Evolutionary conservation across 2,797 vertebrate species (phyloP), one percentile per base, ranked within the genome.

Genomic region (Chaetophractus vellerosus): DNA sequence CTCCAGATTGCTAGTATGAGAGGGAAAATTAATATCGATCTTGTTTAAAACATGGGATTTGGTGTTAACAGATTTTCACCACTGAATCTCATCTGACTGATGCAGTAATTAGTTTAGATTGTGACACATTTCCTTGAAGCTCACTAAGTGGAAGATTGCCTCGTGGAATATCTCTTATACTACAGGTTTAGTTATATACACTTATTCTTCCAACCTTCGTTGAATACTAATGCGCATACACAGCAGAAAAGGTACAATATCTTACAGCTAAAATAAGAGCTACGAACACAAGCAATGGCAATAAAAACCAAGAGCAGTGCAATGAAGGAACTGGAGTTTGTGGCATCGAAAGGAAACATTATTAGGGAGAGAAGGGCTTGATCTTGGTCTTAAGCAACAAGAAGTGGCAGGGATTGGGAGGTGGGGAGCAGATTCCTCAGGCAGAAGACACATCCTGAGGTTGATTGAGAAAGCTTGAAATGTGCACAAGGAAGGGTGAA

Each of bases 111-210:
- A 64, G 84, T 33, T 68, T 55, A 83, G 75, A 57, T 45, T n/a
- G 15, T 57, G 61, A 90, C 88, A 66, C 57, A 55, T 63, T 92
- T 95, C 71, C 63, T 59, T 72, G 23, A 89, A 82, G 50, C 75
- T 55, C 0, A 74, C 41, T 31, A 59, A 82, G 33, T 9, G 48
- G 19, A 88, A 74, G 50, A 52, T 19, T 64, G 4, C 4, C 50
- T 57, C 36, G 9, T 15, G 91, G 28, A 91, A 31, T 45, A 28
- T 24, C 28, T 36, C n/a, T 41, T 55, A 55, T 61, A 19, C 16
- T n/a, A 23, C 59, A 24, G 14, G 52, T 57, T 92, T 90, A 91
- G 66, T 52, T 64, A 41, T 28, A 48, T 6, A 36, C 15, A 59
- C 4, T 59, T 83, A 79, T 12, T 63, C 36, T 61, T 69, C 61